Evolutionary conservation across 2,113 vertebrate genomes (phyloP).

Genomic region (Cervus canadensis): DNA sequence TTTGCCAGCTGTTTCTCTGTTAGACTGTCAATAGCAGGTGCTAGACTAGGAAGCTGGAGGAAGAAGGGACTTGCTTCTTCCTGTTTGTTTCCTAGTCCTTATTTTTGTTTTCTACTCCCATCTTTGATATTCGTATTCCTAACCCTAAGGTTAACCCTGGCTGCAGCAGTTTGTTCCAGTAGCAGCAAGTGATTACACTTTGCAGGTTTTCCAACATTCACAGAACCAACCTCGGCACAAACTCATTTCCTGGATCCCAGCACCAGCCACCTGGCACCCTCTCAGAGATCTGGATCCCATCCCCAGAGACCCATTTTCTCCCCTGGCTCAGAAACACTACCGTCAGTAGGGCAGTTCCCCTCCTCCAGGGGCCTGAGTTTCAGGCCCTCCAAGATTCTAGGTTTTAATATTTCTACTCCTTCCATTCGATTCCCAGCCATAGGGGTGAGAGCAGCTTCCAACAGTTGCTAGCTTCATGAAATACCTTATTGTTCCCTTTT

Average conservation of each 20-base stretch:
- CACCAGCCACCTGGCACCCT: background rate
- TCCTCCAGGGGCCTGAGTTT: background rate
- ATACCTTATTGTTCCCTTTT: background rate
- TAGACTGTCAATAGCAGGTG: background rate
- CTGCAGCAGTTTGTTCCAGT: background rate
- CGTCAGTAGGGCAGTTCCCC: too few relatives aligned
- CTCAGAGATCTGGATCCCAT: background rate
- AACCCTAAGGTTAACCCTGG: background rate
- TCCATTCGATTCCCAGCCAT: background rate
- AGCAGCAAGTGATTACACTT: background rate
- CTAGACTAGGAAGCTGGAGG: background rate
- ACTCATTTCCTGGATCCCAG: background rate
- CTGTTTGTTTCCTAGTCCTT: background rate
- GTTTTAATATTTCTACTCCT: background rate
- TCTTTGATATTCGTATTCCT: background rate
- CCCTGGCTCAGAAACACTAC: background rate
- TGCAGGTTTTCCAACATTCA: background rate
- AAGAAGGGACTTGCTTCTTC: background rate
- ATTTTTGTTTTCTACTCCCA: background rate
- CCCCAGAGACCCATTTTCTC: background rate
- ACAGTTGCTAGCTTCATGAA: background rate
- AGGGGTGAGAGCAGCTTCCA: background rate
- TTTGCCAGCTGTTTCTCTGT: background rate
- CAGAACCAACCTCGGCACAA: background rate
- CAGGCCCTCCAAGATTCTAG: background rate